Evolutionary conservation across 2,888 invertebrate species (phyloP).

Genomic region (Deroplatys truncata): DNA sequence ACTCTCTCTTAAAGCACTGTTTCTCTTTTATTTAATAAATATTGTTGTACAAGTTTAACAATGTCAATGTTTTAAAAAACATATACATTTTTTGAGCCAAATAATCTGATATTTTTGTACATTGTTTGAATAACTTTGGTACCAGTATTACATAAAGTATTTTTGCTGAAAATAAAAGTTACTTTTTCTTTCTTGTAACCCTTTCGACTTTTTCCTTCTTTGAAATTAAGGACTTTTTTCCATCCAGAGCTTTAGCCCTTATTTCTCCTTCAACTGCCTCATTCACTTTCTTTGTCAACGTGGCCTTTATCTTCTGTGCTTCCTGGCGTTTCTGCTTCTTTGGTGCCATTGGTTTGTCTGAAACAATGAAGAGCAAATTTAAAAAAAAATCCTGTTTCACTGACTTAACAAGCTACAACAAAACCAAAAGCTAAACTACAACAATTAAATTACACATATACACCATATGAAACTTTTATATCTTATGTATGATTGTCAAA

Average conservation of each 20-base stretch:
- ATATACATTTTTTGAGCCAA: background rate
- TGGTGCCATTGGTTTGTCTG: constrained; percentile 62
- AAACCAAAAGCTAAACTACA: background rate
- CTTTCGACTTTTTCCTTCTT: constrained; percentile 6
- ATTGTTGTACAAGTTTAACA: background rate
- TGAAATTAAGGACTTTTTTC: constrained; percentile 37
- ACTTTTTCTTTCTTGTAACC: background rate
- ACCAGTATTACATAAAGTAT: background rate
- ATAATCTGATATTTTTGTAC: background rate
- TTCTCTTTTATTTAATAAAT: background rate
- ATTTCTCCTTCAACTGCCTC: constrained; percentile 64
- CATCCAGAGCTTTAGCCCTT: constrained; percentile 52
- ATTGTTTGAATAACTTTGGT: background rate
- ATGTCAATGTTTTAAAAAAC: background rate
- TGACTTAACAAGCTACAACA: constrained; percentile 3
- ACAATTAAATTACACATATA: background rate
- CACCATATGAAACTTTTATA: too few relatives aligned
- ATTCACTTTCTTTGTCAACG: constrained; percentile 66
- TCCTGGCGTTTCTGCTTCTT: constrained; percentile 58
- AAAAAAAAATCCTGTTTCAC: background rate
- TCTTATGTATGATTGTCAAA: too few relatives aligned
- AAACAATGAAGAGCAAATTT: constrained; percentile 1
- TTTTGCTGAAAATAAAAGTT: background rate
- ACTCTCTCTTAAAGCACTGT: background rate
- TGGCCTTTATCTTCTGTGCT: constrained; percentile 60